phyloP scores from a whole-genome alignment of 2,888 invertebrate species.

The Caenorhabditis imperialis region DNA sequence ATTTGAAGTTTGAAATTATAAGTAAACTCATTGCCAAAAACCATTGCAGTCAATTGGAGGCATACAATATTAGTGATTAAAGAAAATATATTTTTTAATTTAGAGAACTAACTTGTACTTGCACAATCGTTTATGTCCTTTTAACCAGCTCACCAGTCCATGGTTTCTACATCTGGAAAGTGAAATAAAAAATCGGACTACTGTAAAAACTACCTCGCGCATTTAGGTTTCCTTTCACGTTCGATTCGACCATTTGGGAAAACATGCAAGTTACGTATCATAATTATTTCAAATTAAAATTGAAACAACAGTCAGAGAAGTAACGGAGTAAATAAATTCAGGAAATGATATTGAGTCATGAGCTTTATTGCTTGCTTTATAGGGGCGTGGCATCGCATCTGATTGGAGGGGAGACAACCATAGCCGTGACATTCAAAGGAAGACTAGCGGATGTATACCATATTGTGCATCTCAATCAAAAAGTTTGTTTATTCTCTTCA shows the following conservation, averaged over 20 bases:
- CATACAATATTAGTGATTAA: background rate
- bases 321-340: no score
- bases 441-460: constrained; percentile 33
- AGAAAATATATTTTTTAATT: background rate
- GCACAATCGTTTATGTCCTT: constrained; percentile 89
- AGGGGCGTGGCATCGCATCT: constrained; percentile 37
- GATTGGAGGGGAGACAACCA: constrained; percentile 37
- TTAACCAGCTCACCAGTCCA: constrained; percentile 94
- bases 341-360: constrained; percentile 10
- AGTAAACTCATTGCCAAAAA: no score
- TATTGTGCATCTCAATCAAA: constrained; percentile 28
- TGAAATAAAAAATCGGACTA: background rate
- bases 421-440: constrained; percentile 7
- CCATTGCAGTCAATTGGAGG: no score
- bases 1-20: no score
- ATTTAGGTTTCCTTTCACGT: constrained; percentile 67
- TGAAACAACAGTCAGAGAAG: no score
- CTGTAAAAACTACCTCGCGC: constrained; percentile 51
- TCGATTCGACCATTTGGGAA: constrained; percentile 61
- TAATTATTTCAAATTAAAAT: constrained; percentile 23
- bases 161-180: constrained; percentile 87
- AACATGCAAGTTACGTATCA: constrained; percentile 59
- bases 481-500: constrained; percentile 45
- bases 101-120: constrained; percentile 84
- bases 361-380: constrained; percentile 18